Percentiles rank a stretch among this genome's conserved stretches.
Conservation (phyloP, 2,797 vertebrate species). For the Squalus acanthias region DNA sequence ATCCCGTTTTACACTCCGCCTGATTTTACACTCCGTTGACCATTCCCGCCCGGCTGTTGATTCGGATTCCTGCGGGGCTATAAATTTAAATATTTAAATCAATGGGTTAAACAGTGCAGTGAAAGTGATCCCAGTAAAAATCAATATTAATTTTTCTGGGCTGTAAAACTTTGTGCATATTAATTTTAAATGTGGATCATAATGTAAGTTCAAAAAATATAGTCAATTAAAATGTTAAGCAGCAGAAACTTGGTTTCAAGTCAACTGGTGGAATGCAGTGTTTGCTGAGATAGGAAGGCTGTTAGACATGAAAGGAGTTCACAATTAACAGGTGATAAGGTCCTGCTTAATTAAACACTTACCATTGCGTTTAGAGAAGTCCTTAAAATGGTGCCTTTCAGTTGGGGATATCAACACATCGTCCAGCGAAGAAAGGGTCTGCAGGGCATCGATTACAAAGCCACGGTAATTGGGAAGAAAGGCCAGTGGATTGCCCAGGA, state of each 20-base stretch:
- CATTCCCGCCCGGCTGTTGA: too few species aligned
- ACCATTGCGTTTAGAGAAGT: slow-evolving; percentile 61
- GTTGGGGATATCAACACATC: slow-evolving; percentile 55
- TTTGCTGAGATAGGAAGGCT: not conserved
- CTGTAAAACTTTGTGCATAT: not conserved
- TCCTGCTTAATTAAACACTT: slow-evolving; percentile 42
- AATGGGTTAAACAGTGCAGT: not conserved
- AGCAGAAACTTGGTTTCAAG: not conserved
- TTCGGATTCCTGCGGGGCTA: too few species aligned
- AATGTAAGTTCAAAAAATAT: not conserved
- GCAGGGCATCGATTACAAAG: slow-evolving; percentile 67
- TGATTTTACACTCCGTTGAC: too few species aligned
- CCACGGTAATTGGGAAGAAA: slow-evolving; percentile 70
- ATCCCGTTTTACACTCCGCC: too few species aligned
- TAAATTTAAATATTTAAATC: not conserved
- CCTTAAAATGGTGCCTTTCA: slow-evolving; percentile 58
- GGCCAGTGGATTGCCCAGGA: slow-evolving; percentile 75
- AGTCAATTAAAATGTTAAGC: not conserved
- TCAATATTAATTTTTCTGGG: not conserved
- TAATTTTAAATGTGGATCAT: not conserved
- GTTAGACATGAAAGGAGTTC: not conserved
- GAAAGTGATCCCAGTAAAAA: not conserved
- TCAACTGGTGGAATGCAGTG: not conserved
- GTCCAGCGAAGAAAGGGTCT: slow-evolving; percentile 62
- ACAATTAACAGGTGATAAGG: not conserved